Base-by-base conservation (phyloP, 2,113 vertebrate species). In the Elaphurus davidianus region DNA sequence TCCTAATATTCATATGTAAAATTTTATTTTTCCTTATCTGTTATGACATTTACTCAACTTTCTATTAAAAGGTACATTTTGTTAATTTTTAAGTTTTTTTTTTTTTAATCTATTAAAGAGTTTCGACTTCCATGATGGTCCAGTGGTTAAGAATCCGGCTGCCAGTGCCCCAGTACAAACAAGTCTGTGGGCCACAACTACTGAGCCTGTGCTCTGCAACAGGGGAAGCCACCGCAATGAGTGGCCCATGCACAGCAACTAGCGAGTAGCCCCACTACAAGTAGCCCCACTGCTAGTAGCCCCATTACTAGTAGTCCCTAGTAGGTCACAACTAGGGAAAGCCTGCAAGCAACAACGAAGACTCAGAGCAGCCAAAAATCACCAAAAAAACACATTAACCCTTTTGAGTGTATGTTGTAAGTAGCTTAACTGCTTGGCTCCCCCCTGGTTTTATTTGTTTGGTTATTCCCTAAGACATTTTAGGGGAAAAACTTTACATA, bases 11-110 rank as follows among this genome's bases (percentile, higher is more conserved):
- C 14, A n/a, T 52, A 33, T 52, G 17, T 90, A 86, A 78, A n/a
- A 81, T 67, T 86, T 95, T 84, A 76, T 76, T 78, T 96, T 97
- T 90, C 28, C 25, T 90, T 74, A 43, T 83, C 23, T 82, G 62
- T 67, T 86, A 57, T 40, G 25, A 59, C n/a, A 47, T 81, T 50
- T 94, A 57, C 23, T 57, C 55, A 81, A 47, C 2, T 67, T 92
- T 82, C 43, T 91, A 74, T 17, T 91, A 79, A 40, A 84, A 7
- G 36, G 9, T 71, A 1, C 8, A 40, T 81, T 97, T 67, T 91
- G 60, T 93, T 87, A 12, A 62, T 74, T 74, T 85, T 21, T 54
- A 74, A 25, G 30, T 57, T 43, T 79, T 86, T 76, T 30, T 40
- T 62, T 67, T 67, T 67, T 67, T 21, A 67, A 10, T 23, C 43